phyloP scores from a whole-genome alignment of 2,888 invertebrate species.

The Zygothrica quintamaculata region DNA sequence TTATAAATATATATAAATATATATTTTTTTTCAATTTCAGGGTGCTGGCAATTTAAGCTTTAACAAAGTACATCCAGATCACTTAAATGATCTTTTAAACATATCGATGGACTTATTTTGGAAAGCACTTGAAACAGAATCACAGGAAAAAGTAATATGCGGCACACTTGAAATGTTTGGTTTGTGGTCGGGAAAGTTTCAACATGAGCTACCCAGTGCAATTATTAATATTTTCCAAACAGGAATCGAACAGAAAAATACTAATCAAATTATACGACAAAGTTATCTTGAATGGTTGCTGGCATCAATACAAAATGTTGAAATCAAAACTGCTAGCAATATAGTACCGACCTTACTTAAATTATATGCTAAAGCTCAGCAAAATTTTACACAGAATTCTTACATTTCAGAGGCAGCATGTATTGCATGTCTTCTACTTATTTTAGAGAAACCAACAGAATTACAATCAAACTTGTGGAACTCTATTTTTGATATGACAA shows the following conservation, averaged over 20 bases:
- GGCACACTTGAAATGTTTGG: slow-evolving; percentile 92
- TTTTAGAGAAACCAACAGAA: slow-evolving; percentile 86
- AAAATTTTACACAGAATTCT: slow-evolving; percentile 90
- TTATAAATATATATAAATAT: too few species aligned
- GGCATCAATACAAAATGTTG: slow-evolving; percentile 87
- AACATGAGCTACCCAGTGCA: slow-evolving; percentile 87
- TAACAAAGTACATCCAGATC: slow-evolving; percentile 87
- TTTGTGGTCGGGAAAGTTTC: slow-evolving; percentile 90
- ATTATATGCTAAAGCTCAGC: slow-evolving; percentile 90
- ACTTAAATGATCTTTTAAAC: slow-evolving; percentile 87
- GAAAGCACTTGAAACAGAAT: slow-evolving; percentile 93
- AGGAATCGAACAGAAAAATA: slow-evolving; percentile 90
- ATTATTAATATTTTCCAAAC: slow-evolving; percentile 90
- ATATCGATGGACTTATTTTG: slow-evolving; percentile 89
- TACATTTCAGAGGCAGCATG: slow-evolving; percentile 89
- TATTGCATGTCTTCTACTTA: slow-evolving; percentile 88
- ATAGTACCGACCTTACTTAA: slow-evolving; percentile 88
- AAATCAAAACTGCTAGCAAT: slow-evolving; percentile 83
- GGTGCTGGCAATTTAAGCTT: slow-evolving; percentile 90
- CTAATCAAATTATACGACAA: slow-evolving; percentile 90
- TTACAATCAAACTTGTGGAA: slow-evolving; percentile 88
- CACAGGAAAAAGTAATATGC: slow-evolving; percentile 95
- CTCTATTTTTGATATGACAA: slow-evolving; percentile 89
- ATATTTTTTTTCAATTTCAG: slow-evolving; percentile 74
- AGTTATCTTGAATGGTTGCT: slow-evolving; percentile 92